Conservation (phyloP, 2,888 invertebrate genomes). For the Lasioglossum leucozonium region DNA sequence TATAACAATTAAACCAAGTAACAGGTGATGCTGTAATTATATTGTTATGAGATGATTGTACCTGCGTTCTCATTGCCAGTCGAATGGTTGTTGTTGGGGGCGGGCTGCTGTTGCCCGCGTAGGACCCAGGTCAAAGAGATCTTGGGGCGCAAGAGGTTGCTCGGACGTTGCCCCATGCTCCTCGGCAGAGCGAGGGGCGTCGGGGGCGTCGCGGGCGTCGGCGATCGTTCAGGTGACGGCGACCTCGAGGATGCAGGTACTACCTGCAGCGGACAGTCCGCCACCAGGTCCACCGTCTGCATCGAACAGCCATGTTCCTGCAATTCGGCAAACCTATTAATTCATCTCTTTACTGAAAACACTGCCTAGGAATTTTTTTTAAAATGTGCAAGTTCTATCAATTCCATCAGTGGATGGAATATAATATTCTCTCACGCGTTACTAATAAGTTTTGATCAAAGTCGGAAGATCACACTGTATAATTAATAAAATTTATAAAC, state of each 20-base stretch:
- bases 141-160: constrained; percentile 85
- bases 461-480: too few relatives aligned
- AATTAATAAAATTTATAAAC: too few relatives aligned
- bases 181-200: constrained; percentile 55
- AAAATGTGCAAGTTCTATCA: too few relatives aligned
- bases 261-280: constrained; percentile 76
- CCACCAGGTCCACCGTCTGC: constrained; percentile 82
- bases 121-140: constrained; percentile 92
- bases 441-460: too few relatives aligned
- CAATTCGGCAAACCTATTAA: neutral
- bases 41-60: neutral
- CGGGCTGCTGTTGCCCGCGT: constrained; percentile 86
- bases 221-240: constrained; percentile 62
- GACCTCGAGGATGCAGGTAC: constrained; percentile 68
- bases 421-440: too few relatives aligned
- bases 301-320: constrained; percentile 75
- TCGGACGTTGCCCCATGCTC: constrained; percentile 82
- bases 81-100: constrained; percentile 57
- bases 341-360: neutral
- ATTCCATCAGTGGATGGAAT: too few relatives aligned
- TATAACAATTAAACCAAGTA: neutral
- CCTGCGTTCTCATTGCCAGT: constrained; percentile 53
- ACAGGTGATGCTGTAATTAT: neutral
- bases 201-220: constrained; percentile 64
- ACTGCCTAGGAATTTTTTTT: neutral